Conservation (phyloP, 2,797 vertebrate species). For the Spizella passerina region DNA sequence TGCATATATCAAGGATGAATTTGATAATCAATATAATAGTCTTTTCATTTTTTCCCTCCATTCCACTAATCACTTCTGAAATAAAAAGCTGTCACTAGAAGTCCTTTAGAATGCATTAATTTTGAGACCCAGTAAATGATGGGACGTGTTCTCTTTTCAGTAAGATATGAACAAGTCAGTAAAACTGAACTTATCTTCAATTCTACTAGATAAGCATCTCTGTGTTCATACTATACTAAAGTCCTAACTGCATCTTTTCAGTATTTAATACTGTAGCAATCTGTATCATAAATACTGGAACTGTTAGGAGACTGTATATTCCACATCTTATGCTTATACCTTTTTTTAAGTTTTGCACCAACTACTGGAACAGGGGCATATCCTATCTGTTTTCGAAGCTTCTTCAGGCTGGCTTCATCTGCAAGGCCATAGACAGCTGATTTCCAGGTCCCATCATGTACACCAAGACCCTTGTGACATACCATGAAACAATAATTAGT, state of each 20-base stretch:
- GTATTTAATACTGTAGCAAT: background rate
- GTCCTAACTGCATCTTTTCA: background rate
- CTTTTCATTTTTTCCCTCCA: background rate
- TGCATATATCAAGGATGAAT: background rate
- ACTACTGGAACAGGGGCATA: conserved; percentile 85
- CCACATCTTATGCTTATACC: conserved; percentile 70
- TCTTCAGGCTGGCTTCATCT: conserved; percentile 80
- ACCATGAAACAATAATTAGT: background rate
- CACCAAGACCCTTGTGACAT: conserved; percentile 79
- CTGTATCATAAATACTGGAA: background rate
- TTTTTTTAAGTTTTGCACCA: conserved; percentile 88
- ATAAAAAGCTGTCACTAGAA: background rate
- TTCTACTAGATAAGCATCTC: background rate
- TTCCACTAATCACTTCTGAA: background rate
- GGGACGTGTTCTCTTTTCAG: background rate
- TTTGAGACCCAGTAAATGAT: background rate
- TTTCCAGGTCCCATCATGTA: conserved; percentile 95
- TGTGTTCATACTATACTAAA: background rate
- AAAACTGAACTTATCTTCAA: background rate
- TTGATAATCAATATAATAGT: background rate
- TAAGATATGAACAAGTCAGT: background rate
- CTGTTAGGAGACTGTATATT: background rate
- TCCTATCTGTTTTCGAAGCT: conserved; percentile 84
- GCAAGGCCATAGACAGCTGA: conserved; percentile 89
- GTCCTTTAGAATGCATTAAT: background rate